phyloP scores from a whole-genome alignment of 2,797 vertebrate genomes.

The Aselliscus stoliczkanus region DNA sequence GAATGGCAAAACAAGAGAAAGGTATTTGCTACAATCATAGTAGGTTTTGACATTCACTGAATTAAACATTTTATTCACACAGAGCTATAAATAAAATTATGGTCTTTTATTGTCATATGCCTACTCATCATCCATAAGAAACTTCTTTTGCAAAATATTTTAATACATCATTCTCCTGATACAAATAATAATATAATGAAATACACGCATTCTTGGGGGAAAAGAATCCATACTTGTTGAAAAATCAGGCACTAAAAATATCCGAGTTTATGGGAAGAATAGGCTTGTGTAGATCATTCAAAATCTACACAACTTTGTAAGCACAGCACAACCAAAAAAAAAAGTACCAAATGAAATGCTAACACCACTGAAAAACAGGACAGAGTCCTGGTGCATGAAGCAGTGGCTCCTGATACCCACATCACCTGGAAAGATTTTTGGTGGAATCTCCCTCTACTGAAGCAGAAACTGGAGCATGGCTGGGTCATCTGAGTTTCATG shows the following conservation, averaged over 20 bases:
- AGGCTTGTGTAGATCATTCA: not conserved
- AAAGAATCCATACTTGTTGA: not conserved
- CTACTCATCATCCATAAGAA: not conserved
- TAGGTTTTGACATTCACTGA: not conserved
- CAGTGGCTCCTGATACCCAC: not conserved
- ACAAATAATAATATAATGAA: not conserved
- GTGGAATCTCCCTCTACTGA: no score
- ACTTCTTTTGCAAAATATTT: not conserved
- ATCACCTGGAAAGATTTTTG: not conserved
- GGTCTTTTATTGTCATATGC: not conserved
- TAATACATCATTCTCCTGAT: not conserved
- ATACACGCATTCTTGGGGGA: not conserved
- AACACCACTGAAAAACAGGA: not conserved
- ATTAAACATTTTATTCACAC: not conserved
- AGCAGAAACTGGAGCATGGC: no score
- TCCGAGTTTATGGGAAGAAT: not conserved
- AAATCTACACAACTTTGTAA: not conserved
- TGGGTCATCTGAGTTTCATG: no score
- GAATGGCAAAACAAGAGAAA: not conserved
- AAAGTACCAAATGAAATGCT: not conserved
- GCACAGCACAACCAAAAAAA: not conserved
- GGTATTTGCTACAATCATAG: not conserved
- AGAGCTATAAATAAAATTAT: not conserved
- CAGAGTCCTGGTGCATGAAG: not conserved
- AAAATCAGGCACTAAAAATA: not conserved